These are phyloP conservation scores for Sphaerophoria rueppellii DNA, from an alignment of 2,888 invertebrate species.

Conservation along the genomic window DNA sequence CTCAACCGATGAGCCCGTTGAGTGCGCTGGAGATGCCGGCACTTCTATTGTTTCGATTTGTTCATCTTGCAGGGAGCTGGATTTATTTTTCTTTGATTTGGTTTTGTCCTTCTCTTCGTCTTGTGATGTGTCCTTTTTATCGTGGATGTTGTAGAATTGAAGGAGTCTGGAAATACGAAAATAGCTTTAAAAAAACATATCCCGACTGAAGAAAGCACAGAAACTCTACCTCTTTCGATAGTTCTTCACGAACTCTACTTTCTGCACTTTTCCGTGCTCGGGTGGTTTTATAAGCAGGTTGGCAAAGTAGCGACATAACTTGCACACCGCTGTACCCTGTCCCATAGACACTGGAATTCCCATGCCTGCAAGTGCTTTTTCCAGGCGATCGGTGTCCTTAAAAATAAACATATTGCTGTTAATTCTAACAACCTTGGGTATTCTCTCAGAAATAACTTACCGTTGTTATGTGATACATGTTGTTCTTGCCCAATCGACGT, in stretches of 20 bases:
- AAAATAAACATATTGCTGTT: not conserved
- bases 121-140: slow-evolving; percentile 79
- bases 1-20: slow-evolving; percentile 75
- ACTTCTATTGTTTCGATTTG: slow-evolving; percentile 75
- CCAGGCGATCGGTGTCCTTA: slow-evolving; percentile 84
- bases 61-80: slow-evolving; percentile 73
- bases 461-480: slow-evolving; percentile 88
- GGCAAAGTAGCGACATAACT: slow-evolving; percentile 91
- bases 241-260: slow-evolving; percentile 82
- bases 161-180: slow-evolving; percentile 85
- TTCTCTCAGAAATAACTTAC: slow-evolving; percentile 75
- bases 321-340: slow-evolving; percentile 90
- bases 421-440: slow-evolving; percentile 1
- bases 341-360: slow-evolving; percentile 87
- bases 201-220: no score
- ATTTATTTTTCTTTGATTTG: slow-evolving; percentile 80
- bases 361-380: slow-evolving; percentile 84
- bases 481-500: slow-evolving; percentile 89
- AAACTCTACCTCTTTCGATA: slow-evolving; percentile 85
- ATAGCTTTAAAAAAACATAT: not conserved
- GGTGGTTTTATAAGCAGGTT: slow-evolving; percentile 87
- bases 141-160: slow-evolving; percentile 88
- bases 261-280: slow-evolving; percentile 82
- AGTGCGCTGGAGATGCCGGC: slow-evolving; percentile 73
- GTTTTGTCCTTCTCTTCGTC: slow-evolving; percentile 77